Percentiles rank a stretch among this genome's conserved stretches.
Evolutionary conservation across 1,140 invertebrate genomes (phyloP).

Genomic region (Dinoponera quadriceps): DNA sequence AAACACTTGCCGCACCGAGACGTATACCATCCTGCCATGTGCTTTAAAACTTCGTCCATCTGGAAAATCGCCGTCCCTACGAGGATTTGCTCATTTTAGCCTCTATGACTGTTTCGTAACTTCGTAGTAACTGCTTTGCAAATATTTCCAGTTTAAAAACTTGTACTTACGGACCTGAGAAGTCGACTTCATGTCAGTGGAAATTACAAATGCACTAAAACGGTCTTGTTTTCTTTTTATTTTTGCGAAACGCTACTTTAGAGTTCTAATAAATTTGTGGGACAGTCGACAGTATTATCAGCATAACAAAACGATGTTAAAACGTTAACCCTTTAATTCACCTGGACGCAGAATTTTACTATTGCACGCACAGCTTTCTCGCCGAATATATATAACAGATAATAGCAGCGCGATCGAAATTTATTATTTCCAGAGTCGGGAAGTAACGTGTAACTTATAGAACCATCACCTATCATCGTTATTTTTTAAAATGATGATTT

Average conservation of each 20-base stretch:
- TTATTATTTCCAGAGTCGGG: too few relatives aligned
- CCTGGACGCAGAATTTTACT: too few relatives aligned
- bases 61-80: slow-evolving; percentile 42
- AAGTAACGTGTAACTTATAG: too few relatives aligned
- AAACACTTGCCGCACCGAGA: slow-evolving; percentile 57
- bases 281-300: background rate
- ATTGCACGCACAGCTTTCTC: too few relatives aligned
- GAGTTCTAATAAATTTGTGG: background rate
- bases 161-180: background rate
- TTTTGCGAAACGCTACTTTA: background rate
- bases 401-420: too few relatives aligned
- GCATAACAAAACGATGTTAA: background rate
- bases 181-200: slow-evolving; percentile 7
- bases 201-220: background rate
- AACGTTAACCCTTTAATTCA: too few relatives aligned
- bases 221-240: background rate
- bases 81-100: slow-evolving; percentile 17
- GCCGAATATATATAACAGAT: too few relatives aligned
- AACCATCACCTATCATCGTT: too few relatives aligned
- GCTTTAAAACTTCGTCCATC: slow-evolving; percentile 67
- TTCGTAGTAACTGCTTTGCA: slow-evolving; percentile 37
- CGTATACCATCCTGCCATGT: slow-evolving; percentile 50
- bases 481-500: too few relatives aligned
- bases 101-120: slow-evolving; percentile 17
- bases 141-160: slow-evolving; percentile 40